These are phyloP conservation scores for Patella ulyssiponensis DNA, from an alignment of 2,888 invertebrate species.

Conservation along the genomic window DNA sequence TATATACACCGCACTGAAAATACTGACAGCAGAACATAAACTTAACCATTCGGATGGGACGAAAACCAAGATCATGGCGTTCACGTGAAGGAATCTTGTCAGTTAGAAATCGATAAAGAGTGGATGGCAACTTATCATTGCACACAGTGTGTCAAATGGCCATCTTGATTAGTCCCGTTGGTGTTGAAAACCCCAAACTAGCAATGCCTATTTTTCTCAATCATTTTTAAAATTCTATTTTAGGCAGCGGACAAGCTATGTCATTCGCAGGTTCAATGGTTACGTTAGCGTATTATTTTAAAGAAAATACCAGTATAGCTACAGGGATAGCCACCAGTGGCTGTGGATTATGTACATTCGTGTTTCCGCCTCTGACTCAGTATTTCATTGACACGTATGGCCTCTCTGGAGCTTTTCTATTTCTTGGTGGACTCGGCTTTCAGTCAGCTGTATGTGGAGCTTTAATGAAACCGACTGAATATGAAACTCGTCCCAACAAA, in stretches of 20 bases:
- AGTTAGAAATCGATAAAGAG: too few species aligned
- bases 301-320: slow-evolving; percentile 15
- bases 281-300: slow-evolving; percentile 14
- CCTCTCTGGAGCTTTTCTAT: slow-evolving; percentile 7
- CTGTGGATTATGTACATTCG: slow-evolving; percentile 4
- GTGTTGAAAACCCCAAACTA: too few species aligned
- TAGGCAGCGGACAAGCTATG: neutral
- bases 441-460: slow-evolving; percentile 22
- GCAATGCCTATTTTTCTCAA: too few species aligned
- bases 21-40: too few species aligned
- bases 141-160: too few species aligned
- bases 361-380: slow-evolving; percentile 17
- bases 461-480: slow-evolving; percentile 17
- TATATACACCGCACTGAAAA: too few species aligned
- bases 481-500: slow-evolving; percentile 5
- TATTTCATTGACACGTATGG: slow-evolving; percentile 18
- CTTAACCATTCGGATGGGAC: too few species aligned
- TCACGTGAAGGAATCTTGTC: too few species aligned
- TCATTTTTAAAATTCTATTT: neutral
- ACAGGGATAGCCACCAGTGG: slow-evolving; percentile 14
- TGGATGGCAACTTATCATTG: too few species aligned
- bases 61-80: too few species aligned
- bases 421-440: slow-evolving; percentile 17
- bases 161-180: too few species aligned
- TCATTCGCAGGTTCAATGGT: slow-evolving; percentile 1